Evolutionary conservation across 2,113 vertebrate genomes (phyloP).

Genomic region (Urocolius indicus): DNA sequence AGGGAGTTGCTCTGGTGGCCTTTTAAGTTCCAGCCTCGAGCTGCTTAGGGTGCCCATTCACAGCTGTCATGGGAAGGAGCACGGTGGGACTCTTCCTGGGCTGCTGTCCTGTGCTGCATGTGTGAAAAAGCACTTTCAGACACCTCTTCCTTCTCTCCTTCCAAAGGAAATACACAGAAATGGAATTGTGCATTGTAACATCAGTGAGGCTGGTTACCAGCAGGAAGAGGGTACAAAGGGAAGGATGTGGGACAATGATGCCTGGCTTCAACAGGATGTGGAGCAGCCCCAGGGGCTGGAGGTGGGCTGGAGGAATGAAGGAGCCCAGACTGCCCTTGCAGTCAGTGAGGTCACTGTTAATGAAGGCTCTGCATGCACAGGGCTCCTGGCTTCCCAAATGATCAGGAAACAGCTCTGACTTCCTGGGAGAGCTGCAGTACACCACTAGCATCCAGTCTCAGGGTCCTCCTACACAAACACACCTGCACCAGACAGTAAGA

Average conservation of each 20-base stretch:
- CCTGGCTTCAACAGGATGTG: constrained; percentile 29
- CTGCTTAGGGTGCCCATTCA: background rate
- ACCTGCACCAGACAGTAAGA: background rate
- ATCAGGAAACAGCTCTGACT: background rate
- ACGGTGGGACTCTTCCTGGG: background rate
- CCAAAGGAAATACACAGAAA: background rate
- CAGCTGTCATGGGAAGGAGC: background rate
- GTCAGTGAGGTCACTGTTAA: background rate
- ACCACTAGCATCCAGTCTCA: background rate
- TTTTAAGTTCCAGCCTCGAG: background rate
- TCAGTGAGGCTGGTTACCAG: background rate
- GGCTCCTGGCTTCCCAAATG: background rate
- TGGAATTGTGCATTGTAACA: background rate
- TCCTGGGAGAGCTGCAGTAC: background rate
- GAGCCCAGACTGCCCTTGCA: background rate
- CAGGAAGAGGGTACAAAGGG: background rate
- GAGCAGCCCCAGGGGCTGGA: background rate
- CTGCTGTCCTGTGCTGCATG: background rate
- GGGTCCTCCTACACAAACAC: background rate
- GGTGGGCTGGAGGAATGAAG: background rate
- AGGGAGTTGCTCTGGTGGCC: background rate
- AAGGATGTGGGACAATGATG: constrained; percentile 44
- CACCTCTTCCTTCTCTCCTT: background rate
- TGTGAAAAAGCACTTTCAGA: background rate
- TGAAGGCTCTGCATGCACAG: background rate